Conservation (phyloP, 2,113 vertebrate species). For the Gila orcuttii region DNA sequence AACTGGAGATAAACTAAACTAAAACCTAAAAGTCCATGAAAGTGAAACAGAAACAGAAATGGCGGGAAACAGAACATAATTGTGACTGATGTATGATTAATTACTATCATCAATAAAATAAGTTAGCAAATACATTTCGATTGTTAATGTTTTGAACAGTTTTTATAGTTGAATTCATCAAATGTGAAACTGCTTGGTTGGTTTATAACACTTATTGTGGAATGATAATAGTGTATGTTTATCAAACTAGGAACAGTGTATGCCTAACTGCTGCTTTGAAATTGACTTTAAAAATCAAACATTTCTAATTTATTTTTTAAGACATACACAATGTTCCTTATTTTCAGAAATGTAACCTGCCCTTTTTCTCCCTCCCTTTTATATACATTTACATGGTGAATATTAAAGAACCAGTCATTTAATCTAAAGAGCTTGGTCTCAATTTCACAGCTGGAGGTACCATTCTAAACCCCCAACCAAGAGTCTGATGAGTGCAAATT, state of each 20-base stretch:
- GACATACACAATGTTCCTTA: not conserved
- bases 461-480: constrained; percentile 14
- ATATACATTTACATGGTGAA: not conserved
- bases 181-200: not conserved
- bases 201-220: not conserved
- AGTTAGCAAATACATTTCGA: not conserved
- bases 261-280: not conserved
- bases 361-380: not conserved
- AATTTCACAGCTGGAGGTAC: not conserved
- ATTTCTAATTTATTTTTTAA: not conserved
- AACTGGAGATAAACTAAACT: too few species aligned
- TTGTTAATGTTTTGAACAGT: not conserved
- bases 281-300: not conserved
- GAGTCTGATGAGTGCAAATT: constrained; percentile 6
- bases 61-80: too few species aligned
- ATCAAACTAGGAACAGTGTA: not conserved
- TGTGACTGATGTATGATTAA: too few species aligned
- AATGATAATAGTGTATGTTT: not conserved
- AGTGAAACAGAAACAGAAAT: too few species aligned
- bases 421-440: not conserved
- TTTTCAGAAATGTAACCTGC: not conserved
- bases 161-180: not conserved
- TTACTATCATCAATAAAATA: not conserved
- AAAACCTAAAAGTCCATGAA: too few species aligned
- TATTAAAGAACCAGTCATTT: not conserved